Evolutionary conservation across 2,113 vertebrate genomes (phyloP).

Genomic region (Microcebus lehilahytsara): DNA sequence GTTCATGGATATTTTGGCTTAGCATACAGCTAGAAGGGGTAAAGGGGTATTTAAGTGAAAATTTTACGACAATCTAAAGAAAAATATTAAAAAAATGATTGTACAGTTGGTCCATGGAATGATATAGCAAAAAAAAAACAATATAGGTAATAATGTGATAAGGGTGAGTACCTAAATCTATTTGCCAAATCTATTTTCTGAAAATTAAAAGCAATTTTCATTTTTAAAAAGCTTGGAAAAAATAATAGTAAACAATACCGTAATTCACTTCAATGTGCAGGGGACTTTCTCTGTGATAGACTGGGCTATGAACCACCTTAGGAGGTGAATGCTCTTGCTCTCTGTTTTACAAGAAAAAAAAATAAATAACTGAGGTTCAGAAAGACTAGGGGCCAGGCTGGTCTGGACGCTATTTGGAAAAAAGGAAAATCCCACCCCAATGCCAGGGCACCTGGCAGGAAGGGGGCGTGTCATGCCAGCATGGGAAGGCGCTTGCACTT

Average conservation of each 20-base stretch:
- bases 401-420: not conserved
- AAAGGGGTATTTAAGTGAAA: not conserved
- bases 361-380: not conserved
- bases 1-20: not conserved
- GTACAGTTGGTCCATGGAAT: not conserved
- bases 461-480: not conserved
- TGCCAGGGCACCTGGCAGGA: not conserved
- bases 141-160: too few species aligned
- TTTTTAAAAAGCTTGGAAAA: not conserved
- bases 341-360: not conserved
- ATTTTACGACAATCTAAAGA: not conserved
- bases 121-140: too few species aligned
- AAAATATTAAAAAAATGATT: not conserved
- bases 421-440: not conserved
- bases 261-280: not conserved
- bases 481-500: too few species aligned
- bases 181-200: too few species aligned
- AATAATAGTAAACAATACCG: not conserved
- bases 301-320: not conserved
- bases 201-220: not conserved
- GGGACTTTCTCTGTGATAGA: not conserved
- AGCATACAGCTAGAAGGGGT: not conserved
- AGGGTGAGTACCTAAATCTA: not conserved
- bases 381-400: not conserved
- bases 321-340: fast-evolving